These are phyloP conservation scores for Rhabdomys pumilio DNA, from an alignment of 2,797 vertebrate species.

Conservation along the genomic window DNA sequence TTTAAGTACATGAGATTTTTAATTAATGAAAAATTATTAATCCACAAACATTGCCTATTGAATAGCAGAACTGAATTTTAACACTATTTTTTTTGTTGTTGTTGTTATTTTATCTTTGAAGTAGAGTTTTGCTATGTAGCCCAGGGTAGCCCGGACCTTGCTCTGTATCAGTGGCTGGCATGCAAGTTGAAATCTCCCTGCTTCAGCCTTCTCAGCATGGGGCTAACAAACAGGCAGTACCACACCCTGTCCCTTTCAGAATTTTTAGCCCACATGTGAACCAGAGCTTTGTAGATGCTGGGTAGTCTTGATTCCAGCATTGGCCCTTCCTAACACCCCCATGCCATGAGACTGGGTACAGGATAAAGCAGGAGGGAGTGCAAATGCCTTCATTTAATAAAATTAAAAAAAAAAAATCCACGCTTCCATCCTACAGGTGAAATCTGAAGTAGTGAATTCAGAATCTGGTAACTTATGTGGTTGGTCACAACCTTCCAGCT, in stretches of 20 bases:
- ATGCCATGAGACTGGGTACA: neutral
- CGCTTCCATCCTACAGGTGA: neutral
- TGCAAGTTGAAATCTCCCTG: neutral
- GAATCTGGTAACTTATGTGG: neutral
- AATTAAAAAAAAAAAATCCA: no score
- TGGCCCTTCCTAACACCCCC: neutral
- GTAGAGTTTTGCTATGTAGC: neutral
- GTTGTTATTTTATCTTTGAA: neutral
- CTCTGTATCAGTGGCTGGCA: neutral
- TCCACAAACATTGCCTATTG: neutral
- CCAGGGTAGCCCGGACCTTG: neutral
- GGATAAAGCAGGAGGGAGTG: neutral
- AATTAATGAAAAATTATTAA: slow-evolving; percentile 66
- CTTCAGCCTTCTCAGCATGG: no score
- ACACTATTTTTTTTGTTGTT: neutral
- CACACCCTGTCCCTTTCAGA: neutral
- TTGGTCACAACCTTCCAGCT: neutral
- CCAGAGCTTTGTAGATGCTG: neutral
- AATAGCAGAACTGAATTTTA: slow-evolving; percentile 6
- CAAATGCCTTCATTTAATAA: neutral
- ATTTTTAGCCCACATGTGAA: neutral
- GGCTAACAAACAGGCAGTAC: no score
- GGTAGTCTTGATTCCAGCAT: neutral
- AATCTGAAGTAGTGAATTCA: neutral
- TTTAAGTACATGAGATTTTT: slow-evolving; percentile 68